phyloP scores from a whole-genome alignment of 2,888 invertebrate genomes.

The Achlya flavicornis region DNA sequence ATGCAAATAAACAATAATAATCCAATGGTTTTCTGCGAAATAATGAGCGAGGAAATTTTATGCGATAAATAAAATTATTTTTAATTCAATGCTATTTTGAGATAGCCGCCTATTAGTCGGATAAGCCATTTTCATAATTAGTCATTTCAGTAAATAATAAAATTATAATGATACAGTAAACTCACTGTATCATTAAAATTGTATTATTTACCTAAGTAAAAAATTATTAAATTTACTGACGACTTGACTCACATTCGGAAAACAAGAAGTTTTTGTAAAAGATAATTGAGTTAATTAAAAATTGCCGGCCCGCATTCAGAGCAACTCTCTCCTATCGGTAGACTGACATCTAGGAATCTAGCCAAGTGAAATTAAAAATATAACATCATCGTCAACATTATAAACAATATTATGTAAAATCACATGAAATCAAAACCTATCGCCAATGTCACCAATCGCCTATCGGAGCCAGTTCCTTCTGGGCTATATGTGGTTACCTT shows the following conservation, averaged over 20 bases:
- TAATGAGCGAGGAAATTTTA: not conserved
- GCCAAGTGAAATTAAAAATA: constrained; percentile 9
- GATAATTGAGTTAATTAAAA: not conserved
- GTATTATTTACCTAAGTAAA: too few relatives aligned
- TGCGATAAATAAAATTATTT: not conserved
- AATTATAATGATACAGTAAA: too few relatives aligned
- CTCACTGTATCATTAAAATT: too few relatives aligned
- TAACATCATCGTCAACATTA: not conserved
- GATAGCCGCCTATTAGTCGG: too few relatives aligned
- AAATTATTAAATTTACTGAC: too few relatives aligned
- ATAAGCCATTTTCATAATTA: not conserved
- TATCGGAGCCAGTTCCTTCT: too few relatives aligned
- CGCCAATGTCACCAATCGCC: too few relatives aligned
- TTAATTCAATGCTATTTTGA: not conserved
- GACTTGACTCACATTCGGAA: too few relatives aligned
- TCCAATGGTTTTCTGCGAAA: not conserved
- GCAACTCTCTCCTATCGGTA: not conserved
- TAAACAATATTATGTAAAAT: not conserved
- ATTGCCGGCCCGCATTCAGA: not conserved
- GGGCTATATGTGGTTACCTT: too few relatives aligned
- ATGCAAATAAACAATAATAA: not conserved
- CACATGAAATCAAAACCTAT: too few relatives aligned
- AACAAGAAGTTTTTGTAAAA: too few relatives aligned
- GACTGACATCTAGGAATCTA: constrained; percentile 12
- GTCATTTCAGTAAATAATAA: too few relatives aligned